A percentile compares a stretch with the other conserved stretches of the same genome.
phyloP scores from a whole-genome alignment of 2,113 vertebrate species.

The Morone chrysops region DNA sequence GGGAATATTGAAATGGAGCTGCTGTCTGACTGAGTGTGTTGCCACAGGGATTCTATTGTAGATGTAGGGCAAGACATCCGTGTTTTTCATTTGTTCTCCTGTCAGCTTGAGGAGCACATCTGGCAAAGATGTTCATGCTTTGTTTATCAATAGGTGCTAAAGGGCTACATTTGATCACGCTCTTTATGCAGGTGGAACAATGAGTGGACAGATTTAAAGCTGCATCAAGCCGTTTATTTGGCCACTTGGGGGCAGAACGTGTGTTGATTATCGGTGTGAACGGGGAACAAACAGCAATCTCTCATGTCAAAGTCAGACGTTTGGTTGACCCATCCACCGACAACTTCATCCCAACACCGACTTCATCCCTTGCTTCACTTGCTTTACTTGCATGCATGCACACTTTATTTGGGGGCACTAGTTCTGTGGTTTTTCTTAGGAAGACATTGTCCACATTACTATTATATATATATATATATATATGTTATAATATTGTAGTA shows the following conservation, averaged over 20 bases:
- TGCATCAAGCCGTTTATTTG: neutral
- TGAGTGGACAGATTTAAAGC: neutral
- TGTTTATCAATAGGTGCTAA: constrained; percentile 18
- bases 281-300: neutral
- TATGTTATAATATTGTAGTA: too few species aligned
- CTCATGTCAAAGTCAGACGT: neutral
- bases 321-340: too few species aligned
- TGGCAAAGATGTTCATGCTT: constrained; percentile 45
- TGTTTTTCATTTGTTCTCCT: constrained; percentile 53
- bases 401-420: too few species aligned
- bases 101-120: constrained; percentile 33
- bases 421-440: too few species aligned
- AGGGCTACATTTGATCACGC: constrained; percentile 4
- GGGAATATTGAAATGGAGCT: constrained; percentile 67
- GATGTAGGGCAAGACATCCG: constrained; percentile 31
- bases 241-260: neutral
- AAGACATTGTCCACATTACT: too few species aligned
- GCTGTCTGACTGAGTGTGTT: constrained; percentile 45
- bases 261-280: neutral
- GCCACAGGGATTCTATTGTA: constrained; percentile 54
- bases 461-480: too few species aligned
- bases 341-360: too few species aligned
- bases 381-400: too few species aligned
- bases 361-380: too few species aligned
- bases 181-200: neutral